Conservation (phyloP, 2,113 vertebrate species). For the Collichthys lucidus region DNA sequence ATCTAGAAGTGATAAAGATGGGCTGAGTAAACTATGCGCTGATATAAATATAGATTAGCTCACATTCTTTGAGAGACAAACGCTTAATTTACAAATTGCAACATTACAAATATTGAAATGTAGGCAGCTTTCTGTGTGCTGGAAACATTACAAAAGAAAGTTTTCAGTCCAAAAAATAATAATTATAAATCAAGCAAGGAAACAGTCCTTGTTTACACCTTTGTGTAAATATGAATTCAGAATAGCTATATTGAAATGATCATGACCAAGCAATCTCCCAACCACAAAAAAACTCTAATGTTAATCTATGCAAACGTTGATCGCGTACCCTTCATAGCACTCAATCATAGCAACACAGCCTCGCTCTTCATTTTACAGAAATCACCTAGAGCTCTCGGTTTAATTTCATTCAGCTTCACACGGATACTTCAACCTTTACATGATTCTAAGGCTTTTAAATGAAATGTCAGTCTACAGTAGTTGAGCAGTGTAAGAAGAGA, state of each 20-base stretch:
- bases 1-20: conserved; percentile 18
- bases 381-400: conserved; percentile 15
- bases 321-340: conserved; percentile 34
- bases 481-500: not conserved
- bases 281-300: conserved; percentile 1
- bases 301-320: conserved; percentile 8
- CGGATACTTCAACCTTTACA: not conserved
- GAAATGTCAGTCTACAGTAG: conserved; percentile 7
- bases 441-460: conserved; percentile 38
- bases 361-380: conserved; percentile 32
- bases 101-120: conserved; percentile 49
- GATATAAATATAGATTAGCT: conserved; percentile 46
- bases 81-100: conserved; percentile 51
- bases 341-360: conserved; percentile 6
- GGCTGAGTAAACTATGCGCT: conserved; percentile 1
- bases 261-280: conserved; percentile 16
- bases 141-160: conserved; percentile 28
- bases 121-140: conserved; percentile 23
- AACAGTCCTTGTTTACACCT: conserved; percentile 9
- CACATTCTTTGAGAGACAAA: conserved; percentile 24
- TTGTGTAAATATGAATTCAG: conserved; percentile 39
- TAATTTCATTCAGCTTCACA: conserved; percentile 17
- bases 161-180: conserved; percentile 24
- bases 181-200: conserved; percentile 26
- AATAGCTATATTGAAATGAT: conserved; percentile 19